Conservation (phyloP, 2,113 vertebrate genomes). For the Bolborhynchus lineola region DNA sequence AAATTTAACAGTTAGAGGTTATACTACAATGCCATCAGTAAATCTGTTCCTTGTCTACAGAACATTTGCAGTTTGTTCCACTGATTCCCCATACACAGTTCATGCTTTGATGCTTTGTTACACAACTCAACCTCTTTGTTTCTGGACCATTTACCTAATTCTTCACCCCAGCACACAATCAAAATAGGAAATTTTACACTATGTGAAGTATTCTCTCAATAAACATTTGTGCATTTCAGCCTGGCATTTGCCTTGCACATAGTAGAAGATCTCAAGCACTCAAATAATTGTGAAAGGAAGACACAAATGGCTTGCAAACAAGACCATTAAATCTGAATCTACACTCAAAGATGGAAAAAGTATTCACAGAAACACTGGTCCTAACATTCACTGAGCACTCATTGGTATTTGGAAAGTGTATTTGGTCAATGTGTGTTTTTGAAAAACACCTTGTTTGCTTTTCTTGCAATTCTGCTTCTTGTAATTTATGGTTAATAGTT, state of each 20-base stretch:
- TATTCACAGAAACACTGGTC: background rate
- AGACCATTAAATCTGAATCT: background rate
- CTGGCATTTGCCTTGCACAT: background rate
- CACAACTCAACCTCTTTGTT: background rate
- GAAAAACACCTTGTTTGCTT: background rate
- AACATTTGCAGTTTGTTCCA: background rate
- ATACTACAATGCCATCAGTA: background rate
- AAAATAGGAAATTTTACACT: background rate
- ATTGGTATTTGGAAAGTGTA: background rate
- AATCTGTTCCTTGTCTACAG: background rate
- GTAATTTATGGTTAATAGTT: background rate
- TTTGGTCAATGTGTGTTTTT: background rate
- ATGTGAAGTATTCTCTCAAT: fast-evolving
- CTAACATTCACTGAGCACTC: background rate
- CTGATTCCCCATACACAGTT: background rate
- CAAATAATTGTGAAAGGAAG: background rate
- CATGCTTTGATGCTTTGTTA: background rate
- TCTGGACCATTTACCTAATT: background rate
- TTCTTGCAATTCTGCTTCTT: background rate
- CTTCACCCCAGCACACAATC: background rate
- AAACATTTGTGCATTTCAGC: background rate
- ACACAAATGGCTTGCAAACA: background rate
- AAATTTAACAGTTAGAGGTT: background rate
- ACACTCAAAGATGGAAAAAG: background rate
- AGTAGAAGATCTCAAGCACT: background rate